Base-by-base conservation (phyloP, 2,888 invertebrate genomes). In the Oligia latruncula region DNA sequence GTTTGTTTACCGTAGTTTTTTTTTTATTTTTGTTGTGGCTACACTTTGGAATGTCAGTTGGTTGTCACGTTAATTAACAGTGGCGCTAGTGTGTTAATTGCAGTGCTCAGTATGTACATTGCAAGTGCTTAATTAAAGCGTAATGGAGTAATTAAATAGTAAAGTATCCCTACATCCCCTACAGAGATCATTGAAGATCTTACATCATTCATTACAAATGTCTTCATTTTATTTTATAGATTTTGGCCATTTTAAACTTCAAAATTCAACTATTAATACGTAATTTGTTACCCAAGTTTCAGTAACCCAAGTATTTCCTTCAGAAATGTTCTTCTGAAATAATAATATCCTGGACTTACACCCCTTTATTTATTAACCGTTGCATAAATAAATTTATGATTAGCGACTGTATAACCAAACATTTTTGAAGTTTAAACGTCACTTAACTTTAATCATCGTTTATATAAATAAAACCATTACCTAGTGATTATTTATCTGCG, bases 41-140 rank as follows among this genome's bases (percentile, higher is more conserved):
- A 83, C 76, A 75, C 23, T 80, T 65, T 72, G 82, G 71, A 76
- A 80, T 88, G 78, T 80, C 86, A 89, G 46, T 80, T 72, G 11
- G 66, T 58, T 83, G 80, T 83, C 89, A 89, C 55, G 60, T 40
- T 80, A 74, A 68, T 77, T 78, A 72, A 64, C 20, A 74, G 72
- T 84, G 81, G 77, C 77, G 73, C 75, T 87, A 77, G 80, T 80
- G 87, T 77, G 73, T 80, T 80, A 70, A 73, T 65, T 66, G 84
- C 68, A 49, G 58, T 77, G 65, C 29, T 65, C 9, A 60, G 35
- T 20, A 29, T 29, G 29, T 29, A n/a, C 29, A 65, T 77, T 35
- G 58, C 40, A 29, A 40, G 55, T 68, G 52, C 40, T 58, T 77
- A 40, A 58, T 82, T 60, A 80, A 74, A 77, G 23, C 29, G n/a